These are phyloP conservation scores for Unio pictorum DNA, from an alignment of 2,888 invertebrate species.

Conservation along the genomic window DNA sequence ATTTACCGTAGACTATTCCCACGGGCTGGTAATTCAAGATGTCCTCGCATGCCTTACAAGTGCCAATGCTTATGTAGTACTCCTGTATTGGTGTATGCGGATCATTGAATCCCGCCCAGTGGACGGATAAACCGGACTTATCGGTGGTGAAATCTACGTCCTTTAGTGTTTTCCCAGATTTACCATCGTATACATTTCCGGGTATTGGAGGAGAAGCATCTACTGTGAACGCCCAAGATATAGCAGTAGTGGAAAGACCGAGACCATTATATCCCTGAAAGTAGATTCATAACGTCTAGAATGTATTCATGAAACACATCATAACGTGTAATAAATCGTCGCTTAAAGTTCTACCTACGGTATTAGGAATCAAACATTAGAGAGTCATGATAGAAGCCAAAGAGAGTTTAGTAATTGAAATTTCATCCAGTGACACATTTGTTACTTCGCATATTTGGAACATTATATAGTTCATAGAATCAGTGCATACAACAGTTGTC, in stretches of 20 bases:
- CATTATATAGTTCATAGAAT: too few relatives aligned
- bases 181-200: constrained; percentile 41
- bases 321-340: too few relatives aligned
- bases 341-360: too few relatives aligned
- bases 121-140: constrained; percentile 20
- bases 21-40: constrained; percentile 28
- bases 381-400: too few relatives aligned
- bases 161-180: background rate
- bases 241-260: constrained; percentile 33
- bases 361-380: too few relatives aligned
- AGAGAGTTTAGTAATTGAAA: too few relatives aligned
- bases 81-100: constrained; percentile 38
- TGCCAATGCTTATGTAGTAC: constrained; percentile 14
- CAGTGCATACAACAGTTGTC: too few relatives aligned
- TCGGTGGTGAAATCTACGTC: constrained; percentile 36
- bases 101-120: constrained; percentile 43
- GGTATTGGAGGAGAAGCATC: constrained; percentile 34
- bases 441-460: too few relatives aligned
- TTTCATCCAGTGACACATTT: too few relatives aligned
- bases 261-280: constrained; percentile 34
- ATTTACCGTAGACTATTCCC: constrained; percentile 27
- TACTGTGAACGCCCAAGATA: constrained; percentile 38
- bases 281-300: too few relatives aligned
- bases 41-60: constrained; percentile 24
- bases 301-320: too few relatives aligned